Evolutionary conservation across 2,113 vertebrate species (phyloP), one percentile per base, ranked within the genome.

Genomic region (Hemiscyllium ocellatum): DNA sequence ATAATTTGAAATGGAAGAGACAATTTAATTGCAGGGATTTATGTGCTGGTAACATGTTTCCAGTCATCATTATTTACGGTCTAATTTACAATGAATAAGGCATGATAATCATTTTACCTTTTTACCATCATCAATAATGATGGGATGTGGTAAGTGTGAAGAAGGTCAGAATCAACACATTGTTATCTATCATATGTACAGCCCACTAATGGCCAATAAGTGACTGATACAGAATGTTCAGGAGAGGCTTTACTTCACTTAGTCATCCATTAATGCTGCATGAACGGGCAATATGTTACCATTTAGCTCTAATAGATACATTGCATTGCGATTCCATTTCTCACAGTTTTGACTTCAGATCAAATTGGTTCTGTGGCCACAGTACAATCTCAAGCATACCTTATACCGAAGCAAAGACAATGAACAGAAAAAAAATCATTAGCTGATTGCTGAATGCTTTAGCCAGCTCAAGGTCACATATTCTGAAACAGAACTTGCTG

Each of bases 181-280:
- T 94, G 33, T 94, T 68, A 94, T 37, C 61, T 37, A 70, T 69
- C 37, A 94, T 42, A 47, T 94, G 91, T 68, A 94, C n/a, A 69
- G 65, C 65, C 33, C 4, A 94, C 91, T 68, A 70, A 70, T 69
- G 20, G 47, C 4, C 37, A 66, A 19, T 42, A 69, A 68, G 68
- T 68, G 65, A 37, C 20, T 69, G 91, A 47, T 70, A 19, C 66
- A 47, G 87, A 22, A 69, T 37, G 37, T 70, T 94, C 66, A 10
- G 22, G 12, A 94, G 65, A 3, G 7, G 61, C 33, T 33, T 69
- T 26, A 29, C 7, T 24, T 70, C 68, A 22, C 19, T 70, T 70
- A 68, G 5, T 94, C 91, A 94, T 69, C 91, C 65, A 69, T 68
- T 17, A 42, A 37, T n/a, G 42, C 66, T 69, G 4, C n/a, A 37